Conservation (phyloP, 1,140 invertebrate genomes). For the Penaeus chinensis region DNA sequence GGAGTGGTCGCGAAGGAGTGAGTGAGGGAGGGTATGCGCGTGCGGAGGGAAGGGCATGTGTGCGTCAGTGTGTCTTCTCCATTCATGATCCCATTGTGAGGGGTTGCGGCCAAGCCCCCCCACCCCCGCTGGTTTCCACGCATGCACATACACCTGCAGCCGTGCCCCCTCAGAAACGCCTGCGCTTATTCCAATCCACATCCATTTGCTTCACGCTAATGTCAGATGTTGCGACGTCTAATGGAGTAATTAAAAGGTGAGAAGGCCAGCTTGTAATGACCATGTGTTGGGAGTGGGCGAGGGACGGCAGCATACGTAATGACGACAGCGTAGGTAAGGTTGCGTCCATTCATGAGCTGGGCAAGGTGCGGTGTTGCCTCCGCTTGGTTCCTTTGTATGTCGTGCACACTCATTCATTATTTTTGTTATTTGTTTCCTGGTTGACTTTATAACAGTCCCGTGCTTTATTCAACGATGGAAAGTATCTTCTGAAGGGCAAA, state of each 20-base stretch:
- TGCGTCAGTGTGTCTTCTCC: slow-evolving; percentile 3
- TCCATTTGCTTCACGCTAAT: background rate
- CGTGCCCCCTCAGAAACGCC: background rate
- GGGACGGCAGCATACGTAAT: background rate
- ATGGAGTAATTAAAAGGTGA: slow-evolving; percentile 30
- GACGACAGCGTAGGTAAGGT: slow-evolving; percentile 23
- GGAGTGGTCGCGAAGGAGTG: background rate
- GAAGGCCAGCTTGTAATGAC: slow-evolving; percentile 12
- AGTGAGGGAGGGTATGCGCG: background rate
- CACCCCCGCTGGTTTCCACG: too few relatives aligned
- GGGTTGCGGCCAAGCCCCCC: background rate
- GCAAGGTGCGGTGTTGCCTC: slow-evolving; percentile 17
- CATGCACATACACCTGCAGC: too few relatives aligned
- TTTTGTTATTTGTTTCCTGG: too few relatives aligned
- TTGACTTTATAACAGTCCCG: too few relatives aligned
- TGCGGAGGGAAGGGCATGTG: background rate
- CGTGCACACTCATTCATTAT: too few relatives aligned
- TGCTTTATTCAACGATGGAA: too few relatives aligned
- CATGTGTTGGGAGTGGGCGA: slow-evolving; percentile 14
- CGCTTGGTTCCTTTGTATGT: background rate
- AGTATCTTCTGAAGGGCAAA: too few relatives aligned
- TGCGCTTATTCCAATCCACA: background rate
- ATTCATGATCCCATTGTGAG: slow-evolving; percentile 31
- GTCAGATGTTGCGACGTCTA: background rate
- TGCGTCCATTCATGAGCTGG: slow-evolving; percentile 28